A percentile compares a stretch with the other conserved stretches of the same genome.
Conservation (phyloP, 1,140 invertebrate genomes). For the Meloidogyne chitwoodi region DNA sequence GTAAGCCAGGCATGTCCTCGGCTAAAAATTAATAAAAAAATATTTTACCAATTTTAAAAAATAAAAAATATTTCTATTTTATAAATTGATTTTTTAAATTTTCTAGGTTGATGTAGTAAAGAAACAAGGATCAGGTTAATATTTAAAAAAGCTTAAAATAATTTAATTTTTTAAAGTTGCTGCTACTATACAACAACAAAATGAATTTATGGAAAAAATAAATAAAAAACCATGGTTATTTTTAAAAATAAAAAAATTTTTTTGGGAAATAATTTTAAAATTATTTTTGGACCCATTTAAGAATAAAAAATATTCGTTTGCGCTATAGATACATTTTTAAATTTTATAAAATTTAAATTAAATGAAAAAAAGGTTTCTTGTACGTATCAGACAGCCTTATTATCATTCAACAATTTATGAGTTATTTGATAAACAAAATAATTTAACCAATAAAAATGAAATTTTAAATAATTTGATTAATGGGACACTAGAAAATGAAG, state of each 20-base stretch:
- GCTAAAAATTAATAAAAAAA: background rate
- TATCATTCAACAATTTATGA: constrained; percentile 5
- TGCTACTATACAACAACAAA: background rate
- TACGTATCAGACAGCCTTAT: background rate
- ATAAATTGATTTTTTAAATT: background rate
- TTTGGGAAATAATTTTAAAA: no score
- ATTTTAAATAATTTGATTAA: background rate
- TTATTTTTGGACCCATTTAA: no score
- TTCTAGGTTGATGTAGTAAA: background rate
- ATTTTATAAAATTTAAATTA: no score
- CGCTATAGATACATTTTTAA: no score
- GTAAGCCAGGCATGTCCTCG: no score
- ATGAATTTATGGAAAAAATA: background rate
- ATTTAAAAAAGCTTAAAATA: background rate
- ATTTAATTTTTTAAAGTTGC: background rate
- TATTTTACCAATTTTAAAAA: background rate
- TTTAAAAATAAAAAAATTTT: background rate
- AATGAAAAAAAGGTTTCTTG: background rate
- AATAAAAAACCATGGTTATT: background rate
- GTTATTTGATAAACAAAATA: background rate
- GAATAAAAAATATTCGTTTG: no score
- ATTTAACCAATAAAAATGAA: background rate
- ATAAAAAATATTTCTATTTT: no score
- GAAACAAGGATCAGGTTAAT: background rate
- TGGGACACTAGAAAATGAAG: background rate